Evolutionary conservation across 2,888 invertebrate species (phyloP), one percentile per base, ranked within the genome.

Genomic region (Spicauda simplicius): DNA sequence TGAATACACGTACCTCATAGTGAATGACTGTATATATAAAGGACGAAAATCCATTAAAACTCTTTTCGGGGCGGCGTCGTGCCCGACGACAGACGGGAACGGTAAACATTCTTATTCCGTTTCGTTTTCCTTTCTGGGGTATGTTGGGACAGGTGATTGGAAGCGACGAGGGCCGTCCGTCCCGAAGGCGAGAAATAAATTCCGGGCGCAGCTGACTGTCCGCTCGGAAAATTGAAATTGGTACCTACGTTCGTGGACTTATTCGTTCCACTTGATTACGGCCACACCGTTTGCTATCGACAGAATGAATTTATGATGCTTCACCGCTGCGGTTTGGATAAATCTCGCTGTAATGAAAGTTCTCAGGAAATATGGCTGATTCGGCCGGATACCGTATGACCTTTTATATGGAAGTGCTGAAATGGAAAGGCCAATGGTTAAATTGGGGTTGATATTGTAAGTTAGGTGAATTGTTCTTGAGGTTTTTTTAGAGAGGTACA

Each of bases 141-240:
- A 71, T 76, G 76, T 73, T 73, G 71, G 71, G 73, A 72, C 79
- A 84, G 83, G 83, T 87, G 88, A 89, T 88, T 85, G 87, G 88
- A 86, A 84, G 77, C 85, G 81, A 80, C 82, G 80, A 79, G 77
- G 78, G 79, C 58, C 65, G 71, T 82, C 80, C 80, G 77, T 80
- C 77, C 75, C 77, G 78, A 79, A 80, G 77, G 78, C 76, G 75
- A 76, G 77, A 82, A 79, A 87, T 87, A 87, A 85, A 87, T 86
- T 87, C 77, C 79, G 75, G 80, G 77, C 82, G 79, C 85, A 86
- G 83, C 84, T 85, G 86, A 81, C 80, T 81, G 82, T 80, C 80
- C 84, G 80, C 73, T 81, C 77, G 82, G 85, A 85, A 87, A 89
- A 89, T 88, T 86, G 83, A 81, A 85, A 85, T 83, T 83, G 81